phyloP scores from a whole-genome alignment of 2,113 vertebrate species.

The Charadrius vociferus region DNA sequence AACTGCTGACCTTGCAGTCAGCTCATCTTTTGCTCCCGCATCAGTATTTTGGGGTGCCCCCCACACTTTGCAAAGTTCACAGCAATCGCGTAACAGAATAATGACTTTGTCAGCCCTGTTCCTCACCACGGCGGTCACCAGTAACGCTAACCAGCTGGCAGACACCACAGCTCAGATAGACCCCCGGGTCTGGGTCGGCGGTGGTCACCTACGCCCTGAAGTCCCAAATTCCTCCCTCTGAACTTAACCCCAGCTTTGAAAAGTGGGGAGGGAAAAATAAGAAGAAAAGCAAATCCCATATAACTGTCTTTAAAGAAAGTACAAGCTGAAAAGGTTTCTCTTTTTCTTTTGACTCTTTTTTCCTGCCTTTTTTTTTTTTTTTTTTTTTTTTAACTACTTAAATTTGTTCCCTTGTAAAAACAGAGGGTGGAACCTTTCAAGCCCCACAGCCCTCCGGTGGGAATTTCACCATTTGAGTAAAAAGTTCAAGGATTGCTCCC shows the following conservation, averaged over 20 bases:
- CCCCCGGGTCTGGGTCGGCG: neutral
- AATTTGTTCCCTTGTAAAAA: constrained; percentile 55
- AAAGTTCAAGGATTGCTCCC: constrained; percentile 16
- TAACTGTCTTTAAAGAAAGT: neutral
- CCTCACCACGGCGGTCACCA: neutral
- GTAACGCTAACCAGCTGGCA: neutral
- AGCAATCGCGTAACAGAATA: neutral
- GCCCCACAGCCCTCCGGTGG: neutral
- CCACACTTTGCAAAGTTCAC: neutral
- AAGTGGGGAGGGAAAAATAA: neutral
- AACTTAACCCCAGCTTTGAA: constrained; percentile 40
- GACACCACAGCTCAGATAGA: neutral
- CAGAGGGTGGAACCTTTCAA: neutral
- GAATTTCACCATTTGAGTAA: constrained; percentile 4
- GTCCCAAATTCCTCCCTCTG: constrained; percentile 11
- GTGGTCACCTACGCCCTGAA: neutral
- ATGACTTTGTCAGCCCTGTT: neutral
- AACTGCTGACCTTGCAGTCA: neutral
- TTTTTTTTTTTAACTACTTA: neutral
- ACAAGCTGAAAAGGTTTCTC: neutral
- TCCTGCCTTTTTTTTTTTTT: neutral
- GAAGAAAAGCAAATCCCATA: neutral
- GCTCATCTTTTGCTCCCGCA: neutral
- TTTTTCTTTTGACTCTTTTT: neutral
- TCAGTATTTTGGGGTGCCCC: neutral